Evolutionary conservation across 2,888 invertebrate species (phyloP).

Genomic region (Apoda limacodes): DNA sequence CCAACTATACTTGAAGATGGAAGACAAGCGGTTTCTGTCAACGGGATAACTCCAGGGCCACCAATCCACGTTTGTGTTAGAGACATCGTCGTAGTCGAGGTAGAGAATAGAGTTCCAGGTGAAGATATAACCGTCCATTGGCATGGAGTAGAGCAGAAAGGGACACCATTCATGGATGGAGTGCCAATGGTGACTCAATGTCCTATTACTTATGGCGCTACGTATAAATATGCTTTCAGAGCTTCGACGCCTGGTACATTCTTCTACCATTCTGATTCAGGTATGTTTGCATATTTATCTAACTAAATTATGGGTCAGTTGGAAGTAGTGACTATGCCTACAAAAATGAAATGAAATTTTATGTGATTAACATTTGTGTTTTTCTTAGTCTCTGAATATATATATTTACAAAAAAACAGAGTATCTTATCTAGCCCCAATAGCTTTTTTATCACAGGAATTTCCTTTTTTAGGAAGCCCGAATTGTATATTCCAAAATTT

Average conservation of each 20-base stretch:
- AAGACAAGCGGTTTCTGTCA: conserved; percentile 38
- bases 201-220: conserved; percentile 75
- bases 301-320: too few species aligned
- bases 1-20: conserved; percentile 40
- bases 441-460: too few species aligned
- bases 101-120: conserved; percentile 76
- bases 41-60: conserved; percentile 60
- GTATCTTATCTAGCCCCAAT: too few species aligned
- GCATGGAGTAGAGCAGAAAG: conserved; percentile 75
- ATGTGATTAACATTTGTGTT: too few species aligned
- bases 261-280: conserved; percentile 78
- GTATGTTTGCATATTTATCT: too few species aligned
- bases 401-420: too few species aligned
- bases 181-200: conserved; percentile 83
- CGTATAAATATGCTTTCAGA: conserved; percentile 78
- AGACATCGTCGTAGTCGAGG: conserved; percentile 80
- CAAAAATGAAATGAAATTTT: too few species aligned
- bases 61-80: conserved; percentile 75
- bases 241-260: conserved; percentile 77
- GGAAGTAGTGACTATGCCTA: too few species aligned
- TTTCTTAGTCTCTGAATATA: too few species aligned
- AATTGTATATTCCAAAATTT: too few species aligned
- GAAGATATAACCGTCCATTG: conserved; percentile 80
- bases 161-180: conserved; percentile 81
- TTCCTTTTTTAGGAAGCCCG: too few species aligned